Evolutionary conservation across 1,140 invertebrate genomes (phyloP).

Genomic region (Drosophila setifemur): DNA sequence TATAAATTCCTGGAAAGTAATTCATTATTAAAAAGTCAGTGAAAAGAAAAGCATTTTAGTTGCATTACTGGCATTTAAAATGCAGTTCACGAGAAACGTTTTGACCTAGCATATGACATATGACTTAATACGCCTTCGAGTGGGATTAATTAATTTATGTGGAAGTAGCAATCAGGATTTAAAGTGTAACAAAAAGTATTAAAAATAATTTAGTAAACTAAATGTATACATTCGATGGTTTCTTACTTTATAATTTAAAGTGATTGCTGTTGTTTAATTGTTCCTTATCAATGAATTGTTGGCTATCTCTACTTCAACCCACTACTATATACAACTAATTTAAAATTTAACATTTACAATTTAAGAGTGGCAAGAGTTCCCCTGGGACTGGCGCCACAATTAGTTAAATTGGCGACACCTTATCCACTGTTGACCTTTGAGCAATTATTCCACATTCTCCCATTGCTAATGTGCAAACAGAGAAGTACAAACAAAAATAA

Average conservation of each 20-base stretch:
- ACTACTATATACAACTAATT: no score
- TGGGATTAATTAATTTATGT: no score
- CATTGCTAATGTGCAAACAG: not conserved
- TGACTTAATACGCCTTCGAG: no score
- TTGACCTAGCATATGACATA: not conserved
- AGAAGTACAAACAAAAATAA: not conserved
- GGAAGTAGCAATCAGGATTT: no score
- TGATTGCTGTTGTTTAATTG: not conserved
- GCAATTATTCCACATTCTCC: conserved; percentile 8
- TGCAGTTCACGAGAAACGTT: not conserved
- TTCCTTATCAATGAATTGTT: not conserved
- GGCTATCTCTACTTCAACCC: no score
- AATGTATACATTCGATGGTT: no score
- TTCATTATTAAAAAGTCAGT: not conserved
- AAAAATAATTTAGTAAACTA: no score
- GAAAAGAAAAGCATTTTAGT: not conserved
- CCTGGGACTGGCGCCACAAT: no score
- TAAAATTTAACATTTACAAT: no score
- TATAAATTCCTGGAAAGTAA: conserved; percentile 15
- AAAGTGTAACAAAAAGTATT: no score
- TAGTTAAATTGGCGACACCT: not conserved
- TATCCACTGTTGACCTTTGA: conserved; percentile 23
- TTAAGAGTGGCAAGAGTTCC: no score
- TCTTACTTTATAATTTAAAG: no score
- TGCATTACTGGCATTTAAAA: not conserved